A percentile compares a stretch with the other conserved stretches of the same genome.
These are phyloP conservation scores for Pollachius pollachius DNA, from an alignment of 2,113 vertebrate genomes.

Conservation along the genomic window DNA sequence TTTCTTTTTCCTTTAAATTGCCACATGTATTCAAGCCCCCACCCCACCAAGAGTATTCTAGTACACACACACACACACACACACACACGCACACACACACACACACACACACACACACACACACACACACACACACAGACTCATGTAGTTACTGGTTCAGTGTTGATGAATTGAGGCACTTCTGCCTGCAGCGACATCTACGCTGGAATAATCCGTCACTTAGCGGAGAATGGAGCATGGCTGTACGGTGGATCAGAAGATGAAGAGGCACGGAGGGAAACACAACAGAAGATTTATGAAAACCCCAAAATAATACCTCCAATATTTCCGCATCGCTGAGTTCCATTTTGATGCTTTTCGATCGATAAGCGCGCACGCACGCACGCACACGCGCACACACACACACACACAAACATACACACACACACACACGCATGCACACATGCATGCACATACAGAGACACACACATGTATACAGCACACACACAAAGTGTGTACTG, in stretches of 20 bases:
- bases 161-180: constrained; percentile 64
- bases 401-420: background rate
- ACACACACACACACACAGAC: constrained; percentile 3
- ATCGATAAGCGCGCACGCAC: constrained; percentile 19
- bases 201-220: constrained; percentile 72
- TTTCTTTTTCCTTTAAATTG: constrained; percentile 23
- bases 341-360: constrained; percentile 24
- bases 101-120: constrained; percentile 14
- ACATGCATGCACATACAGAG: background rate
- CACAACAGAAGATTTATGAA: constrained; percentile 50
- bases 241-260: constrained; percentile 38
- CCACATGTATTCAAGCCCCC: constrained; percentile 21
- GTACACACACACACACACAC: constrained; percentile 43
- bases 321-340: constrained; percentile 65
- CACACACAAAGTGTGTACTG: too few species aligned
- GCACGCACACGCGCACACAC: background rate
- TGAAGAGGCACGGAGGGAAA: constrained; percentile 16
- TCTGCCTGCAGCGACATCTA: constrained; percentile 39
- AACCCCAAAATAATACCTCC: constrained; percentile 44
- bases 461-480: background rate
- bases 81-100: constrained; percentile 30
- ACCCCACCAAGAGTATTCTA: background rate
- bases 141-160: constrained; percentile 10
- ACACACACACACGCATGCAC: background rate
- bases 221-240: constrained; percentile 52